Evolutionary conservation across 2,113 vertebrate genomes (phyloP), one percentile per base, ranked within the genome.

Genomic region (Dermatemys mawii): DNA sequence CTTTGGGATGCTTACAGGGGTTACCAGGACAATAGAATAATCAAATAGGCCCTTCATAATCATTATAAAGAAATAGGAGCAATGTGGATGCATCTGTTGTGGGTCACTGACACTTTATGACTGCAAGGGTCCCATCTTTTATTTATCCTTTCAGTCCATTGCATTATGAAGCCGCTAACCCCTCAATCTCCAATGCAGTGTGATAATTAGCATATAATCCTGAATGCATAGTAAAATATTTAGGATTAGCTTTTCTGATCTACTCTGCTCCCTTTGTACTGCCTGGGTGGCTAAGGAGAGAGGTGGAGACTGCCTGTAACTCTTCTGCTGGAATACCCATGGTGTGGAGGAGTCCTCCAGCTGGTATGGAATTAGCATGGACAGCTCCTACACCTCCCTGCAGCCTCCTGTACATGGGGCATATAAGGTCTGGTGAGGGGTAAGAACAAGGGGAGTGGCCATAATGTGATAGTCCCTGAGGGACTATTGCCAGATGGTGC

Each of bases 401-500:
- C 84, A 87, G 21, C 14, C 93, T 87, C 54, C 87, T 11, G 46
- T 91, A 0, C 90, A 78, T 57, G 53, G 92, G 89, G 57, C 29
- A 86, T 79, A 78, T 67, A 41, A 84, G 48, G 54, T 16, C 24
- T 80, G 27, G 49, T 27, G 76, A 90, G 78, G 32, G 85, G 41
- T 93, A 91, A 87, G 38, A 73, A 91, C 51, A 76, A 87, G 16
- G 21, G 55, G 44, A 84, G 8, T 63, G 51, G 81, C 73, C 89
- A 89, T 49, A 63, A 86, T 92, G 91, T 94, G 93, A 94, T 91
- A 94, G 94, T 86, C 63, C 86, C 91, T 88, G 48, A 79, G 86
- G 80, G 91, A 93, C 86, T 85, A 90, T 16, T 90, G 92, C 91
- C 90, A 96, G 88, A 80, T 89, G 96, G 51, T 63, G 73, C 73